Evolutionary conservation across 2,113 vertebrate species (phyloP), one percentile per base, ranked within the genome.

Genomic region (Hypanus sabinus): DNA sequence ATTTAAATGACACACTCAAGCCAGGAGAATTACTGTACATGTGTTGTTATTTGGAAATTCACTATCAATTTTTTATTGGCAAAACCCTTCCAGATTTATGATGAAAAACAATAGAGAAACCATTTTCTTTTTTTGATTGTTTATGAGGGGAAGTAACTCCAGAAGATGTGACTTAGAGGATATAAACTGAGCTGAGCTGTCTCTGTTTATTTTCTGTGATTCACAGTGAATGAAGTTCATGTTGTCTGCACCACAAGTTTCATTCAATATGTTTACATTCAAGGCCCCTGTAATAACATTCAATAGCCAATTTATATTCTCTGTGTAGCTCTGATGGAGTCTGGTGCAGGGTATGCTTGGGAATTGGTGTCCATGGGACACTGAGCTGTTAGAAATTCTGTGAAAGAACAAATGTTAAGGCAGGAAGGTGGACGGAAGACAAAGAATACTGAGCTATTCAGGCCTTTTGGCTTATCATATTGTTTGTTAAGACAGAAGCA

Each of bases 1-100:
- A 62, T 88, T 14, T 88, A 88, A 88, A 60, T 88, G 57, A 30
- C 83, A 88, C 14, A 60, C 57, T 9, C 9, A 57, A 88, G 81
- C 8, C 46, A 1, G 27, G 27, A n/a, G 88, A 36, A 92, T 92
- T 70, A 71, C 68, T 46, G 2, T 46, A 71, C 71, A 38, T 68
- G 68, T 65, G 10, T 7, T 12, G 62, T 73, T 73, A 71, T 92
- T 71, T 0, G 11, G 46, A 71, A 62, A 91, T 68, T 36, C 60
- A 70, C 30, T 70, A 16, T 91, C 88, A 70, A 46, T 38, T 68
- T 46, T 92, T 71, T 12, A 38, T 92, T 92, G 68, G 33, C 68
- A 36, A 27, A 92, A 92, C 33, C 10, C 68, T 24, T 92, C 90
- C 20, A 18, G 68, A 92, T 92, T 71, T 88, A 88, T 92, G 90